Conservation (phyloP, 1,140 invertebrate species). For the Zaprionus ghesquierei region DNA sequence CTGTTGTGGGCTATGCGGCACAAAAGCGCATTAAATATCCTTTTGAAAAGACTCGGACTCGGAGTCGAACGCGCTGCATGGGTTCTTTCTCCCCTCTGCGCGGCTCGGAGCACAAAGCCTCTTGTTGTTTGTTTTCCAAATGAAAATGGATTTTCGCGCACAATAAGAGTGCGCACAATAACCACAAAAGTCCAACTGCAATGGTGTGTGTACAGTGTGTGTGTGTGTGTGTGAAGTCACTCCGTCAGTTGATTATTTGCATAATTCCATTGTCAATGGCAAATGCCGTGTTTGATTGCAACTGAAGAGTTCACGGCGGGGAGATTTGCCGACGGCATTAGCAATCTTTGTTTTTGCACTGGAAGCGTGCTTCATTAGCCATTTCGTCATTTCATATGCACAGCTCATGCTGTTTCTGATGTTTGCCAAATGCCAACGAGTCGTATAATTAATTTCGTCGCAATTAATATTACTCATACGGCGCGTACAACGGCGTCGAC, state of each 20-base stretch:
- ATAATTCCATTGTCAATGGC: background rate
- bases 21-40: slow-evolving; percentile 44
- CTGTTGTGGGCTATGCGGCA: background rate
- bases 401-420: slow-evolving; percentile 7
- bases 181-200: slow-evolving; percentile 13
- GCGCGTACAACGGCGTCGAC: slow-evolving; percentile 1
- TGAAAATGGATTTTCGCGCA: slow-evolving; percentile 72
- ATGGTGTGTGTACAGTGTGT: background rate
- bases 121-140: slow-evolving; percentile 64
- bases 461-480: slow-evolving; percentile 71
- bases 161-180: slow-evolving; percentile 50
- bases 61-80: background rate
- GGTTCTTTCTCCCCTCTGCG: too few species aligned
- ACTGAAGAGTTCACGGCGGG: background rate
- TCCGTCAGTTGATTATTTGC: background rate
- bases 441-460: slow-evolving; percentile 71
- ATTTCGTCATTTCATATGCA: slow-evolving; percentile 12
- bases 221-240: background rate
- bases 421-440: slow-evolving; percentile 42
- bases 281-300: background rate
- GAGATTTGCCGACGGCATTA: background rate
- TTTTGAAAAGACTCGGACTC: slow-evolving; percentile 9
- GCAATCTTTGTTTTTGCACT: background rate
- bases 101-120: slow-evolving; percentile 41
- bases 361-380: slow-evolving; percentile 2